Evolutionary conservation across 2,113 vertebrate species (phyloP).

Genomic region (Morone saxatilis): DNA sequence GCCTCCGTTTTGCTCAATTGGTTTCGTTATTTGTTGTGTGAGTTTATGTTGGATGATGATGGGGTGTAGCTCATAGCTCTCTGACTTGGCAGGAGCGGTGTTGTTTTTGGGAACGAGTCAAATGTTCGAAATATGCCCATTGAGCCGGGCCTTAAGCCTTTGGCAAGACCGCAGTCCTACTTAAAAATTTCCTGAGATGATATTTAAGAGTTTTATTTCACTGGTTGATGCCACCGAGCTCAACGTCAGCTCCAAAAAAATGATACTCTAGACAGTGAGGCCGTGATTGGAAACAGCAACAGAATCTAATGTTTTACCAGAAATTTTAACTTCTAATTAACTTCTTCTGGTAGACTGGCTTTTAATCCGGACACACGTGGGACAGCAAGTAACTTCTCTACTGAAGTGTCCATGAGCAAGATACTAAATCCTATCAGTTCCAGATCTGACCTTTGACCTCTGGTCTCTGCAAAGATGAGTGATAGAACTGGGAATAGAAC

Average conservation of each 20-base stretch:
- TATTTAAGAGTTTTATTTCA: constrained; percentile 41
- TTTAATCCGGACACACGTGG: background rate
- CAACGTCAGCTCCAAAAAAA: constrained; percentile 1
- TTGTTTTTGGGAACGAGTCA: constrained; percentile 75
- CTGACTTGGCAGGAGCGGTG: constrained; percentile 66
- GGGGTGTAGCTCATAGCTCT: constrained; percentile 63
- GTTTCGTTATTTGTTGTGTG: constrained; percentile 70
- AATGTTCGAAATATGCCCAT: constrained; percentile 70
- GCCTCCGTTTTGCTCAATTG: constrained; percentile 37
- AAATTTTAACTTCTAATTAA: background rate
- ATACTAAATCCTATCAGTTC: background rate
- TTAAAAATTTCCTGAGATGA: constrained; percentile 56
- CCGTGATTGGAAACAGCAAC: constrained; percentile 16
- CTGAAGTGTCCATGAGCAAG: background rate
- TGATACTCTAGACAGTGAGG: background rate
- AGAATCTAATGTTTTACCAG: background rate
- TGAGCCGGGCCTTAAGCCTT: constrained; percentile 43
- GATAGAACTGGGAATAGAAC: too few species aligned
- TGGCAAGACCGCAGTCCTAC: constrained; percentile 55
- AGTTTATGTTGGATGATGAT: constrained; percentile 73
- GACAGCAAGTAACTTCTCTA: background rate
- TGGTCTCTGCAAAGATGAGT: background rate
- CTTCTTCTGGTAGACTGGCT: background rate
- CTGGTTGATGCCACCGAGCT: constrained; percentile 16
- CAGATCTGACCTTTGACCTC: constrained; percentile 10